A percentile compares a stretch with the other conserved stretches of the same genome.
phyloP scores from a whole-genome alignment of 2,888 invertebrate genomes.

The Amorpha juglandis region DNA sequence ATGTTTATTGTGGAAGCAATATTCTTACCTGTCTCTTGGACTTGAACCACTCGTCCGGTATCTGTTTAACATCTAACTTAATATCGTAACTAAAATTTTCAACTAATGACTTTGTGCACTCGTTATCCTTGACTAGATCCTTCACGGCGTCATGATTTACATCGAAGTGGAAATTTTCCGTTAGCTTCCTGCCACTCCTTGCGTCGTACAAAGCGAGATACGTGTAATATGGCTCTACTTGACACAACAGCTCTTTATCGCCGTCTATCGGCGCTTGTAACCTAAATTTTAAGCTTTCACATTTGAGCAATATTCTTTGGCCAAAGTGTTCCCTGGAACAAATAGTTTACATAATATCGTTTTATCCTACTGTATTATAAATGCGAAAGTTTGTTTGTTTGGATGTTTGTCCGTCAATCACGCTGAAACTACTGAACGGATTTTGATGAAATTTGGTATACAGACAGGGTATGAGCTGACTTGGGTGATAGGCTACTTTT shows the following conservation, averaged over 20 bases:
- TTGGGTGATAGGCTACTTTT: too few species aligned
- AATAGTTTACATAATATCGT: conserved; percentile 24
- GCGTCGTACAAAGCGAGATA: conserved; percentile 95
- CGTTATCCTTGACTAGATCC: conserved; percentile 79
- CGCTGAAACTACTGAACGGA: too few species aligned
- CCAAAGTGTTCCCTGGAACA: conserved; percentile 92
- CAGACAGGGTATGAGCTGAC: too few species aligned
- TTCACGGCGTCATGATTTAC: conserved; percentile 90
- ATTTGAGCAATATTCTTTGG: conserved; percentile 91
- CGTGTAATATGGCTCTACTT: conserved; percentile 97
- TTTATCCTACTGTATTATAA: background rate
- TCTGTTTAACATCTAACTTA: conserved; percentile 87
- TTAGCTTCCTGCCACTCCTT: conserved; percentile 92
- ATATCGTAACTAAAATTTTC: conserved; percentile 82
- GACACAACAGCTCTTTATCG: conserved; percentile 89
- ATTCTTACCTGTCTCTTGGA: conserved; percentile 84
- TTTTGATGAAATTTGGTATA: too few species aligned
- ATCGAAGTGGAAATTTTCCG: conserved; percentile 97
- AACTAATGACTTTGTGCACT: conserved; percentile 78
- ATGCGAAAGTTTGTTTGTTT: too few species aligned
- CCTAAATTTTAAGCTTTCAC: conserved; percentile 92
- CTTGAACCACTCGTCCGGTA: conserved; percentile 90
- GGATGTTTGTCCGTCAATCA: too few species aligned
- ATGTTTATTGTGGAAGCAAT: background rate
- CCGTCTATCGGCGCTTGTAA: conserved; percentile 91